Conservation (phyloP, 2,888 invertebrate species). For the Andrena marginata region DNA sequence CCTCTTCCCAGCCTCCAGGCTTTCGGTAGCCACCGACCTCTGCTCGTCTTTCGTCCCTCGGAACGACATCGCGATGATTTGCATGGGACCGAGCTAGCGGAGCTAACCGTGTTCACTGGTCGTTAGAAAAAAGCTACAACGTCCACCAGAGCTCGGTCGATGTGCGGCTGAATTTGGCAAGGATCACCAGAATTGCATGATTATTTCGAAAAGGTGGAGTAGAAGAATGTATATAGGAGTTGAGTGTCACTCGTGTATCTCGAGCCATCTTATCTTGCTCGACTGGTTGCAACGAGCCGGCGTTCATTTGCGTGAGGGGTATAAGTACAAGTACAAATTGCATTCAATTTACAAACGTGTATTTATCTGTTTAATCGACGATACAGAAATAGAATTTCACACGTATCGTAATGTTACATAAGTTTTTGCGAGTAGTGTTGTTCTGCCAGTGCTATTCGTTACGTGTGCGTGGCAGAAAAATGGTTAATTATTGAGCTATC, state of each 20-base stretch:
- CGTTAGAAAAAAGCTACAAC: neutral
- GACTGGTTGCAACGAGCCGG: too few relatives aligned
- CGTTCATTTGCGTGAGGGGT: too few relatives aligned
- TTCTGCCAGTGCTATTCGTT: too few relatives aligned
- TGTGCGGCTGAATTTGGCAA: neutral
- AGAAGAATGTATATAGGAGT: too few relatives aligned
- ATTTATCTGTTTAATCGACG: too few relatives aligned
- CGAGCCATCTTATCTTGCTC: too few relatives aligned
- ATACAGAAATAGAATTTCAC: too few relatives aligned
- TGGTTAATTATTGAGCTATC: neutral
- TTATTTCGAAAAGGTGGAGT: neutral
- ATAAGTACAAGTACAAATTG: too few relatives aligned
- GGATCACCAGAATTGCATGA: neutral
- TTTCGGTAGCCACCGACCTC: constrained; percentile 74
- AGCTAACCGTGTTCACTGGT: neutral
- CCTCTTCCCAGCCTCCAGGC: constrained; percentile 70
- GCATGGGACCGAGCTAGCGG: constrained; percentile 24
- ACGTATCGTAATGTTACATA: too few relatives aligned
- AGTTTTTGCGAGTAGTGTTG: too few relatives aligned
- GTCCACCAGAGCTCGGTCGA: neutral
- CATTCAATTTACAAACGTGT: too few relatives aligned
- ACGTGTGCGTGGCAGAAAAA: neutral
- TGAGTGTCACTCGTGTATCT: too few relatives aligned
- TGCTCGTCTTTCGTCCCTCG: constrained; percentile 41
- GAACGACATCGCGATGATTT: constrained; percentile 30